Base-by-base conservation (phyloP, 2,888 invertebrate species). In the Odiellus spinosus region DNA sequence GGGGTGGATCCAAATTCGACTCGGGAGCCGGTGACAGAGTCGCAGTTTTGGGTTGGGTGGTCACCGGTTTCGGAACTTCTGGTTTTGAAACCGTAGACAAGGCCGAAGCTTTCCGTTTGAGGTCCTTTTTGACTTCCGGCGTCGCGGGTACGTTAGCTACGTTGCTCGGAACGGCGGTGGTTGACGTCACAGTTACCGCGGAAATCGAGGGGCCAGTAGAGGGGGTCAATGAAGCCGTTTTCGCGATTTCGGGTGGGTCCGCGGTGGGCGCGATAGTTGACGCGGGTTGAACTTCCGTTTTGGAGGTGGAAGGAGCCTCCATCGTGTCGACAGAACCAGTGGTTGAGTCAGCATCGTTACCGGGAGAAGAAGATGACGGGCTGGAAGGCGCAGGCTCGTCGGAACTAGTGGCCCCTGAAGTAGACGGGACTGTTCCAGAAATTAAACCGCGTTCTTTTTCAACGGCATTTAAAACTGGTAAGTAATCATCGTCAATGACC, bases 151-250 rank as follows among this genome's bases (percentile, higher is more conserved):
- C 8, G 34, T 42, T 45, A 6, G 45, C 15, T 1, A 36, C 20
- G 38, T 33, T 11, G 18, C 26, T 40, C 4, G 38, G 32, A 6
- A 33, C 40, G 15, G 45, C 38, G 8, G 44, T 40, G 12, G 48
- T 17, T 3, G 42, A 14, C 1, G 49, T 15, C 5, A 34, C 33
- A 8, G 35, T 34, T 14, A 15, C 10, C 6, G 19, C 3, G 3
- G 45, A 32, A 11, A 38, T 46, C 32, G 41, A 45, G 41, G 36
- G 47, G 11, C 42, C 5, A n/a, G 15, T 18, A 11, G 44, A 33
- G 11, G 39, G 39, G 18, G 39, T 15, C 39, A 39, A 18, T 17
- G 12, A 14, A 15, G 11, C 15, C 14, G 38, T 10, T 6, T 17
- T 10, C 38, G 4, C 5, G 10, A 6, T 15, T 15, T 18, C 38